Conservation (phyloP, 2,797 vertebrate genomes). For the Dallia pectoralis region DNA sequence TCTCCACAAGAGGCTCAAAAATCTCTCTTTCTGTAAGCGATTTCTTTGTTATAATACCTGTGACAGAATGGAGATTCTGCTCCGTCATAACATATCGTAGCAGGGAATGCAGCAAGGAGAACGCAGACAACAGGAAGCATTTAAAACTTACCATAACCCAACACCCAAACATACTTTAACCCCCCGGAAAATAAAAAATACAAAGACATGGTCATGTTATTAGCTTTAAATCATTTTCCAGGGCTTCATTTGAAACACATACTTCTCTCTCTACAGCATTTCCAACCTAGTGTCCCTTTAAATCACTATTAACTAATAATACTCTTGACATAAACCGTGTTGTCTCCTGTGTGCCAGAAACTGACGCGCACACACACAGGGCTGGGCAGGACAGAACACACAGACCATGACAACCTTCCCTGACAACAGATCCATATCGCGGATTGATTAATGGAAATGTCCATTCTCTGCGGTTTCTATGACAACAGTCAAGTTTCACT, state of each 20-base stretch:
- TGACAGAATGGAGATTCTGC: constrained; percentile 43
- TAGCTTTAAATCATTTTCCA: constrained; percentile 62
- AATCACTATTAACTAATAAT: constrained; percentile 47
- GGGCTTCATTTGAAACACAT: constrained; percentile 64
- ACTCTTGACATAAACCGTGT: constrained; percentile 38
- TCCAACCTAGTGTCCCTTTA: constrained; percentile 69
- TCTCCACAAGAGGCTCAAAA: constrained; percentile 53
- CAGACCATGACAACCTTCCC: not conserved
- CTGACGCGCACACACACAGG: constrained; percentile 42
- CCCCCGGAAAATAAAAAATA: constrained; percentile 47
- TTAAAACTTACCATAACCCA: constrained; percentile 58
- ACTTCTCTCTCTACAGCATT: constrained; percentile 57
- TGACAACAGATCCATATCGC: constrained; percentile 17
- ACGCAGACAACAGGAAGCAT: constrained; percentile 60
- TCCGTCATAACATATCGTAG: constrained; percentile 52
- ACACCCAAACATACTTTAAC: constrained; percentile 61
- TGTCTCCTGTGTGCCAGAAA: constrained; percentile 46
- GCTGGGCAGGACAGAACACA: constrained; percentile 31
- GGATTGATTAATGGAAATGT: constrained; percentile 15
- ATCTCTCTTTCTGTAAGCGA: constrained; percentile 39
- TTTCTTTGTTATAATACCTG: constrained; percentile 46
- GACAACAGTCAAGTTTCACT: constrained; percentile 52
- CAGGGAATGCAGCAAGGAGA: constrained; percentile 59
- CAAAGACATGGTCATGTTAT: constrained; percentile 58
- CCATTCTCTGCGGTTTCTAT: constrained; percentile 16